Conservation (phyloP, 2,113 vertebrate genomes). For the Aegotheles bennettii region DNA sequence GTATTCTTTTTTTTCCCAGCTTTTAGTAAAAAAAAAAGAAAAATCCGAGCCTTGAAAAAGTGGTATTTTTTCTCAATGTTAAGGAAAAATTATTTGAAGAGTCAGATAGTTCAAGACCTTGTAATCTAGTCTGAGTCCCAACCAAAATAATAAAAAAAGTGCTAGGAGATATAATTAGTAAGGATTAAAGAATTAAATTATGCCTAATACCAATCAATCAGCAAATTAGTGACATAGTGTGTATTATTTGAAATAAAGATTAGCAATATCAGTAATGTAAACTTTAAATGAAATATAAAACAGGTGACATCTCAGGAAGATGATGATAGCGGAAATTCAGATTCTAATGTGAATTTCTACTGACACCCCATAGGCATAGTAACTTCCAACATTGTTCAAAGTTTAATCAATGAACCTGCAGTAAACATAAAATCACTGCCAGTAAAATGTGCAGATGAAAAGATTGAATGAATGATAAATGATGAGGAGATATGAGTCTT, state of each 20-base stretch:
- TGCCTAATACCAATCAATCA: background rate
- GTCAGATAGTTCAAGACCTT: background rate
- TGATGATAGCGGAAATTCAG: background rate
- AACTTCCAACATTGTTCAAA: background rate
- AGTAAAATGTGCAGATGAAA: background rate
- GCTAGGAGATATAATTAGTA: background rate
- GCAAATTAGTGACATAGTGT: no score
- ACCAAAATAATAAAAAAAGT: background rate
- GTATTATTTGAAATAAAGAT: background rate
- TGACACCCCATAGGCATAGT: background rate
- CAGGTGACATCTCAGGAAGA: background rate
- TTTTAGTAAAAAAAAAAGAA: background rate
- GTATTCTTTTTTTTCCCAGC: rapidly evolving
- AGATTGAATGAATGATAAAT: background rate
- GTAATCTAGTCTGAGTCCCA: background rate
- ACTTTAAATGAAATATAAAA: background rate
- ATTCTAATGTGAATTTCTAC: background rate
- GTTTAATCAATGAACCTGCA: background rate
- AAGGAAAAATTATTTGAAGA: background rate
- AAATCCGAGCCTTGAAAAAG: background rate
- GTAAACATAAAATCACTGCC: background rate
- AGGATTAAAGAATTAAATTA: background rate
- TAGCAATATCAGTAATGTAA: background rate
- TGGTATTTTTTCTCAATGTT: background rate
- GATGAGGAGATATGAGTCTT: background rate